These are phyloP conservation scores for Vanessa cardui DNA, from an alignment of 2,888 invertebrate genomes.

Conservation along the genomic window DNA sequence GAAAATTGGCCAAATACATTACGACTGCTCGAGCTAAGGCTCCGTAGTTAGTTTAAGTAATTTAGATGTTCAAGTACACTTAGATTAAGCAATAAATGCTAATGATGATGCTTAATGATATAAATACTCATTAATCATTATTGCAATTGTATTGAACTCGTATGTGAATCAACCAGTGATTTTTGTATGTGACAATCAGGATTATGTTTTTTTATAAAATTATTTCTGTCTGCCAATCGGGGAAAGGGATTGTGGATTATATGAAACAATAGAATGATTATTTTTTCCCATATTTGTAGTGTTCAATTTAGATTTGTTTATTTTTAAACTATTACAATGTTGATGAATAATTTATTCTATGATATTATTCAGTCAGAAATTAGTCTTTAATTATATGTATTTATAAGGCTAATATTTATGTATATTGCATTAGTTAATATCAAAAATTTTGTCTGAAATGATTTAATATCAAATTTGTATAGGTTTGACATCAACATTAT, in stretches of 20 bases:
- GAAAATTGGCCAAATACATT: constrained; percentile 24
- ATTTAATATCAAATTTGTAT: too few relatives aligned
- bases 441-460: too few relatives aligned
- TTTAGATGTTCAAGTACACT: constrained; percentile 59
- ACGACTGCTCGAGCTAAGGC: constrained; percentile 41
- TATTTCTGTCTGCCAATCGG: constrained; percentile 47
- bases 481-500: too few relatives aligned
- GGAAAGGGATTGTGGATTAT: constrained; percentile 50
- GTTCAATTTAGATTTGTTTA: constrained; percentile 22
- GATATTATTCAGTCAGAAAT: too few relatives aligned
- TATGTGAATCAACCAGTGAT: constrained; percentile 43
- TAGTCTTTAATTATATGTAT: too few relatives aligned
- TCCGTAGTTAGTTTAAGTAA: constrained; percentile 42
- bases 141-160: constrained; percentile 54
- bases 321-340: constrained; percentile 8
- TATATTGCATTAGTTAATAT: too few relatives aligned
- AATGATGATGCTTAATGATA: constrained; percentile 71
- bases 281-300: constrained; percentile 8
- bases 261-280: background rate
- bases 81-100: constrained; percentile 58
- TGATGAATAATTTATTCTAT: too few relatives aligned
- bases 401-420: too few relatives aligned
- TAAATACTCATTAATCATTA: constrained; percentile 76
- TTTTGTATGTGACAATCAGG: constrained; percentile 35
- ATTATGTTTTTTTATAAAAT: constrained; percentile 36